Base-by-base conservation (phyloP, 1,140 invertebrate species). In the Pseudomyrmex dendroicus region DNA sequence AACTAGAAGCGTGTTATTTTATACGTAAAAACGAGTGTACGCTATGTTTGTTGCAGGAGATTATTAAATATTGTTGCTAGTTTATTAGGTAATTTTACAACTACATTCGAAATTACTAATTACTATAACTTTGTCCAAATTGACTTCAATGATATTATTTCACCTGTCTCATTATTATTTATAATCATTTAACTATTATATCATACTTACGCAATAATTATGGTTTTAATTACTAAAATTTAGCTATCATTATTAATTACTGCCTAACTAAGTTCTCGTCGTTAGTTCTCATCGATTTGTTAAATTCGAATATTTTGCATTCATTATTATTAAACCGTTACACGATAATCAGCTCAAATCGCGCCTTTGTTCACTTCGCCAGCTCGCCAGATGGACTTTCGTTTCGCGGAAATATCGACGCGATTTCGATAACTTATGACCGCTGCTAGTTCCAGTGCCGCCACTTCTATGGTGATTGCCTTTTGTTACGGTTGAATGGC, bases 401-500 rank as follows among this genome's bases (percentile, higher is more conserved):
- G 59, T 64, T 63, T 63, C 77, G 64, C 64, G 61, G 25, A 93
- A 92, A 92, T 93, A 93, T 92, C 86, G 91, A 86, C 85, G 88
- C 85, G 90, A 93, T 92, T 89, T 86, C 84, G 89, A 89, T 91
- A 92, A 93, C 87, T 92, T 93, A 93, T 90, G 91, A 88, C 85
- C 84, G 87, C 89, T 66, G 86, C 59, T 82, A 61, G 82, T 82
- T 90, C 86, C 89, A 90, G 90, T 88, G 89, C 90, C 86, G 77
- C 89, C 88, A 90, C 91, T 91, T 91, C 84, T 86, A 89, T 89
- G 86, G 85, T 91, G 90, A 91, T 92, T 93, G 92, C 92, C 92
- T 93, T 92, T 92, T 92, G 91, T 93, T 89, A 91, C 90, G 91
- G 86, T 73, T 89, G 86, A 92, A 92, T 91, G 83, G 89, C 83